A percentile compares a stretch with the other conserved stretches of the same genome.
phyloP scores from a whole-genome alignment of 1,140 invertebrate genomes.

The Ceratina calcarata region DNA sequence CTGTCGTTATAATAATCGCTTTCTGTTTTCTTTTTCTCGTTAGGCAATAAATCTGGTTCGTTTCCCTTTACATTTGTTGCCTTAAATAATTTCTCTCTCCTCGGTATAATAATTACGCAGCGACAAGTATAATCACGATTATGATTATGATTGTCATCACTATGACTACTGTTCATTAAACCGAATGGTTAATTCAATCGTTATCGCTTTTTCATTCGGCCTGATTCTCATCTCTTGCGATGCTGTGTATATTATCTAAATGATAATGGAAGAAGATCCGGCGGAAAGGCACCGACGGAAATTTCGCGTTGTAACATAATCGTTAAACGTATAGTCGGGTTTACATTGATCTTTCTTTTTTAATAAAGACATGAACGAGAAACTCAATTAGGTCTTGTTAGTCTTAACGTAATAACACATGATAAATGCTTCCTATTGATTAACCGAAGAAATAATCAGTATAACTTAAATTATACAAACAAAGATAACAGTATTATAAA shows the following conservation, averaged over 20 bases:
- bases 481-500: not conserved
- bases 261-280: slow-evolving; percentile 62
- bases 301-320: slow-evolving; percentile 56
- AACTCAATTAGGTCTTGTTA: not conserved
- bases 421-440: too few relatives aligned
- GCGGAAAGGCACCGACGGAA: slow-evolving; percentile 73
- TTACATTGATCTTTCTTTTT: not conserved
- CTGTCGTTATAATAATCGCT: not conserved
- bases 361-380: not conserved
- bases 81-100: not conserved
- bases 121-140: slow-evolving; percentile 30
- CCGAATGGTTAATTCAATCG: slow-evolving; percentile 3
- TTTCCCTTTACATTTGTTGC: not conserved
- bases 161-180: not conserved
- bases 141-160: slow-evolving; percentile 24
- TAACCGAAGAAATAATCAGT: too few relatives aligned
- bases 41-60: not conserved
- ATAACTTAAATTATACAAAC: not conserved
- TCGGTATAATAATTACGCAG: not conserved
- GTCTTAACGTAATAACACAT: not conserved
- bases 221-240: not conserved
- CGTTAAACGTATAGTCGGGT: slow-evolving; percentile 31
- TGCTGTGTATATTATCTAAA: slow-evolving; percentile 37
- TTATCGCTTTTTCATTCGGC: not conserved
- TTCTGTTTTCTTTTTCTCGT: not conserved